Percentiles rank a stretch among this genome's conserved stretches.
Evolutionary conservation across 2,113 vertebrate genomes (phyloP).

Genomic region (Campylorhamphus procurvoides): DNA sequence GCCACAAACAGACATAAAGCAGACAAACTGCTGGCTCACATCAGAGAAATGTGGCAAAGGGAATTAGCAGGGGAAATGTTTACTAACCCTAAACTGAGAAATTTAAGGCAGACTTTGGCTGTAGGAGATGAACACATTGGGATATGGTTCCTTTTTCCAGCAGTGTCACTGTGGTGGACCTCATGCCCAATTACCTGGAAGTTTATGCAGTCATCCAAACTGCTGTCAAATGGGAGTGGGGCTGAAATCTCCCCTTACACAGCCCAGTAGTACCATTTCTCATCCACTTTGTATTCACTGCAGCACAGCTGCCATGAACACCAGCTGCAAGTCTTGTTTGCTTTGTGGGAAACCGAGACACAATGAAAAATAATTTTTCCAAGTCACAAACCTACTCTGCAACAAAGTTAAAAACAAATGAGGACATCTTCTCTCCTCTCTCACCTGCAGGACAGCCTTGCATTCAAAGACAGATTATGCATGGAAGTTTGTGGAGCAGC

Average conservation of each 20-base stretch:
- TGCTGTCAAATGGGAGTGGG: not conserved
- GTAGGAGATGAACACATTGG: not conserved
- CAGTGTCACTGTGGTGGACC: not conserved
- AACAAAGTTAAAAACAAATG: not conserved
- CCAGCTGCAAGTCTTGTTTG: not conserved
- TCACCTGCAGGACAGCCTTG: not conserved
- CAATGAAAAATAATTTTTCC: not conserved
- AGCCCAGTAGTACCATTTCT: not conserved
- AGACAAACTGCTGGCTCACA: not conserved
- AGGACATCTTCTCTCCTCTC: not conserved
- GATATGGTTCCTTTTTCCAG: not conserved
- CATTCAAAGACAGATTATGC: not conserved
- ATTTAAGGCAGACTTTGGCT: not conserved
- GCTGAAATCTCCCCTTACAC: not conserved
- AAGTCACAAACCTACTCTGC: not conserved
- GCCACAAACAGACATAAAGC: slow-evolving; percentile 4
- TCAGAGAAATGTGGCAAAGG: not conserved
- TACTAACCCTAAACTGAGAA: not conserved
- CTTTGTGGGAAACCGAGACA: not conserved
- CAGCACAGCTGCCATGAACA: not conserved
- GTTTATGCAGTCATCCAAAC: not conserved
- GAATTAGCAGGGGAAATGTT: not conserved
- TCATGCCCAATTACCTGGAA: not conserved
- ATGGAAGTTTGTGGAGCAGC: not conserved
- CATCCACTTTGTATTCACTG: not conserved